These are phyloP conservation scores for Archilochus colubris DNA, from an alignment of 2,113 vertebrate species.

Conservation along the genomic window DNA sequence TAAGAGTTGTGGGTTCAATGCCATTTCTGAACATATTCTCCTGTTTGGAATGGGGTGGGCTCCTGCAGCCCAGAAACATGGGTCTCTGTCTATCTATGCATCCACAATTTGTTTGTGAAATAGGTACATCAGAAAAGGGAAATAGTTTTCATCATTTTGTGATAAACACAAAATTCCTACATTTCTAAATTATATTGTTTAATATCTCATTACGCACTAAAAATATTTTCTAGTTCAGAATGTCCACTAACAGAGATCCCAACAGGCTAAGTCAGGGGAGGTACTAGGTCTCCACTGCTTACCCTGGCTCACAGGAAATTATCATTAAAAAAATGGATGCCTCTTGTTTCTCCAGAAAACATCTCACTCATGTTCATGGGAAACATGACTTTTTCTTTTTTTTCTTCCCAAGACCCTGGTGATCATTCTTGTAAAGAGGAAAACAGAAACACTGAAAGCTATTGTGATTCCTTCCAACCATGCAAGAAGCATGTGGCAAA, in stretches of 20 bases:
- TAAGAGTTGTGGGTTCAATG: not conserved
- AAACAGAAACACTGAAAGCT: not conserved
- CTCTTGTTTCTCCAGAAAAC: not conserved
- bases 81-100: not conserved
- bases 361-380: not conserved
- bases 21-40: not conserved
- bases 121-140: not conserved
- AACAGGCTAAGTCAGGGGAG: not conserved
- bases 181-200: not conserved
- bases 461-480: not conserved
- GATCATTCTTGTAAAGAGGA: not conserved
- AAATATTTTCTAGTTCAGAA: not conserved
- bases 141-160: not conserved
- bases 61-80: not conserved
- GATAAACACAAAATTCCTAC: not conserved
- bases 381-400: not conserved
- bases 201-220: not conserved
- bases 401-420: not conserved
- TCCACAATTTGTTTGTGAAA: not conserved
- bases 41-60: not conserved
- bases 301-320: not conserved
- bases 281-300: not conserved
- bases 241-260: not conserved
- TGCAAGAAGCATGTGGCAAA: not conserved
- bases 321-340: not conserved